Base-by-base conservation (phyloP, 1,140 invertebrate genomes). In the Zaprionus ghesquierei region DNA sequence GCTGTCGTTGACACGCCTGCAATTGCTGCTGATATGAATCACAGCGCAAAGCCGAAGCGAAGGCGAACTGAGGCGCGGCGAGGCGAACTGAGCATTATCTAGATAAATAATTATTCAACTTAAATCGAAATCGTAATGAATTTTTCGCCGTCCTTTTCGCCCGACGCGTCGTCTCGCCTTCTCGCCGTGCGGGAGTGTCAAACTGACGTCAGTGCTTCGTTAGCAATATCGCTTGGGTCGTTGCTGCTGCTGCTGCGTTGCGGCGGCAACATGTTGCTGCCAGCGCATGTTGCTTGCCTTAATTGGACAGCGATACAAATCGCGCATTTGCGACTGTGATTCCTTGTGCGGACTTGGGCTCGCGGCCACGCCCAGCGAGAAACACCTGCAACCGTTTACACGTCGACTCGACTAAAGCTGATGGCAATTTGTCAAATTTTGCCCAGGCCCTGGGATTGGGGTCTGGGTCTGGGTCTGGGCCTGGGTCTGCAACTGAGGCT, bases 61-160 rank as follows among this genome's bases (percentile, higher is more conserved):
- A 56, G 27, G 38, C 6, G 15, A 10, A 44, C 1, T 12, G 58
- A 6, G 1, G 27, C 2, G 55, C 20, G 62, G 12, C 18, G 68
- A 33, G 63, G 38, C 20, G 27, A 66, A 69, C 22, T 27, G 23
- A 62, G 82, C 84, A 87, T 87, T 87, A 87, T 87, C 84, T 87
- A 87, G 84, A 87, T 87, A 87, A 87, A 87, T 87, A 87, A 87
- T 87, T 87, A 87, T 87, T 87, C 84, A 87, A 89, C 84, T 87
- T 87, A 89, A 89, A 87, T 87, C 84, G 84, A 89, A 87, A 87
- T 87, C 84, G 84, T 89, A 87, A 89, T 89, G 84, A 89, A 87
- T 89, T 89, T 86, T 87, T 86, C 41, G 41, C 41, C 41, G 49
- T 58, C 53, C 46, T 64, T 60, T n/a, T 9, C 51, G 38, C 53